Evolutionary conservation across 2,888 invertebrate genomes (phyloP).

Genomic region (Apantesis nais): DNA sequence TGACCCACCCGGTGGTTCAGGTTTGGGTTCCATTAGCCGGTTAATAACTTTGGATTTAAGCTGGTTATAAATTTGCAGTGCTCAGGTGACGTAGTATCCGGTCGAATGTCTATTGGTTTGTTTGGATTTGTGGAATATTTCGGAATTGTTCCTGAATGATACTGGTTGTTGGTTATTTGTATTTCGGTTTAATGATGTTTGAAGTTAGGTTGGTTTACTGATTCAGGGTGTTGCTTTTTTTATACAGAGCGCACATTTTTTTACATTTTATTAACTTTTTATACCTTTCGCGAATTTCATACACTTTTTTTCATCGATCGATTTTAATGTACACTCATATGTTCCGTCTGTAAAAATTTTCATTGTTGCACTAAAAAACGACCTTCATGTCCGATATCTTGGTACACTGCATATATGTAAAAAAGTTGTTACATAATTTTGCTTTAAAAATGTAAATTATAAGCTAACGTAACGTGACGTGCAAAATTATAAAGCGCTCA

Average conservation of each 20-base stretch:
- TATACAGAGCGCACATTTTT: neutral
- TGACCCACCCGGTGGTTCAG: neutral
- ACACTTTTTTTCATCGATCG: neutral
- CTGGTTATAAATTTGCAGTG: conserved; percentile 2
- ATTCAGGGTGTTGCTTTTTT: neutral
- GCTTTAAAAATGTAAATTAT: neutral
- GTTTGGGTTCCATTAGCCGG: neutral
- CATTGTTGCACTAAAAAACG: neutral
- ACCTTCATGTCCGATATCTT: neutral
- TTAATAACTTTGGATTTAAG: neutral
- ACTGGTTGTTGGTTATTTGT: neutral
- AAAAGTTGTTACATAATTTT: neutral
- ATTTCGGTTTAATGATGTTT: neutral
- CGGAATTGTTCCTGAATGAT: neutral
- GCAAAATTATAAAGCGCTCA: neutral
- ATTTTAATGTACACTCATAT: neutral
- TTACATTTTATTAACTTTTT: neutral
- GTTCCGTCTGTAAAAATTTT: neutral
- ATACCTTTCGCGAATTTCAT: neutral
- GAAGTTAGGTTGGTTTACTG: neutral
- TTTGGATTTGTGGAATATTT: conserved; percentile 2
- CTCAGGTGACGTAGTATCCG: neutral
- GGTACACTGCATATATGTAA: neutral
- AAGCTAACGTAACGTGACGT: neutral
- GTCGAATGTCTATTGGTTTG: neutral